Evolutionary conservation across 2,113 vertebrate species (phyloP).

Genomic region (Candoia aspera): DNA sequence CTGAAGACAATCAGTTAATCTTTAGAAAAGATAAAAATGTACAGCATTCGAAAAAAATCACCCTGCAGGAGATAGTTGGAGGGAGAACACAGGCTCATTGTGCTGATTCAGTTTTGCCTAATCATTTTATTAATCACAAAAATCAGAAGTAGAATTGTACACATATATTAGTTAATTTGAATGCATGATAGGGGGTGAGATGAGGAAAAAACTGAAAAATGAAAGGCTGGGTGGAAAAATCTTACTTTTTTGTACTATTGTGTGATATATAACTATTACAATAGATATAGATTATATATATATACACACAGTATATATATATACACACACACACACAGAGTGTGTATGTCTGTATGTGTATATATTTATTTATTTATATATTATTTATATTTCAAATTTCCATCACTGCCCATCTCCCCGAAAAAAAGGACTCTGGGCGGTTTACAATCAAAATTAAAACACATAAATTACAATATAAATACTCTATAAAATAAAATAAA

Average conservation of each 20-base stretch:
- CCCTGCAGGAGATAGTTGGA: rapidly evolving
- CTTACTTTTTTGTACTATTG: not conserved
- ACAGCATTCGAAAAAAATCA: not conserved
- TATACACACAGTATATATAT: not conserved
- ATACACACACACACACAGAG: not conserved
- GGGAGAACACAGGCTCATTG: not conserved
- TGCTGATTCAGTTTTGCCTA: constrained; percentile 47
- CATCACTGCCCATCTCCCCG: too few relatives aligned
- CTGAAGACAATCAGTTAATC: not conserved
- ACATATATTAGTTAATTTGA: constrained; percentile 45
- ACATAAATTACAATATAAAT: too few relatives aligned
- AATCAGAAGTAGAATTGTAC: constrained; percentile 31
- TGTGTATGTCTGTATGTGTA: too few relatives aligned
- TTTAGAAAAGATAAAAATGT: not conserved
- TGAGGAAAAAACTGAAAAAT: not conserved
- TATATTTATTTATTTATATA: too few relatives aligned
- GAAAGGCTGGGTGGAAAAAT: rapidly evolving
- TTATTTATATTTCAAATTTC: too few relatives aligned
- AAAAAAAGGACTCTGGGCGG: too few relatives aligned
- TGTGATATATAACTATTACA: not conserved
- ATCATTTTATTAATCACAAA: constrained; percentile 55
- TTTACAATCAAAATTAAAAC: too few relatives aligned
- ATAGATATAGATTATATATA: too few relatives aligned
- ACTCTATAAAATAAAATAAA: too few relatives aligned
- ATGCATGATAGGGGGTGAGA: not conserved